Evolutionary conservation across 2,888 invertebrate genomes (phyloP), one percentile per base, ranked within the genome.

Genomic region (Teleiodes luculella): DNA sequence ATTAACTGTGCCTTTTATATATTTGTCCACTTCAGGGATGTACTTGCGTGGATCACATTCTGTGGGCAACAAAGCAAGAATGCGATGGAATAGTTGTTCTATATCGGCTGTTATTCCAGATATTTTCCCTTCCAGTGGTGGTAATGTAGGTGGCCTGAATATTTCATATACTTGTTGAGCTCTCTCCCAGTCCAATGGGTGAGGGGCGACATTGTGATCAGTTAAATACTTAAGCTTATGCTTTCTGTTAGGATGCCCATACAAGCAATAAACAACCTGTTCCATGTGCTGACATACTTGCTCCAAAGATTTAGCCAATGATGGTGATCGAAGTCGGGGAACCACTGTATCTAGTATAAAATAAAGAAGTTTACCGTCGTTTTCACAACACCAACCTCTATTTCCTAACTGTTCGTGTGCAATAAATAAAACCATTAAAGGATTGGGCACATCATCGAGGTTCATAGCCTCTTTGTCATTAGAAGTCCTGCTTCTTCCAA

Each of bases 381-480:
- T 92, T 56, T 92, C 92, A 55, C 94, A 92, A 73, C 97, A 97
- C 95, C 95, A 96, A 0, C 92, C 91, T 70, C 84, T 91, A 75
- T 84, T 90, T 56, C 96, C 96, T 41, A 97, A 87, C 74, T 95
- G 95, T 66, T 97, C 96, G 77, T 97, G 97, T 1, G 94, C 96
- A 39, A 94, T 93, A 72, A 95, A 95, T 54, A 97, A 86, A 57
- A 96, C 90, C 82, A 94, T 92, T 49, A 97, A 84, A 0, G 96
- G 95, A 47, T 93, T 90, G 1, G 95, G 95, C 20, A 95, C 82
- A 54, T 92, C 92, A 59, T 92, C 92, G 64, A 72, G 67, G 10
- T 90, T 83, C 39, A 86, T 84, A 60, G 79, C 83, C 61, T 84
- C 90, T 56, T 69, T 76, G 16, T 83, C 81, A 47, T 61, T 67